phyloP scores from a whole-genome alignment of 2,888 invertebrate species.

The Trichogramma dendrolimi region DNA sequence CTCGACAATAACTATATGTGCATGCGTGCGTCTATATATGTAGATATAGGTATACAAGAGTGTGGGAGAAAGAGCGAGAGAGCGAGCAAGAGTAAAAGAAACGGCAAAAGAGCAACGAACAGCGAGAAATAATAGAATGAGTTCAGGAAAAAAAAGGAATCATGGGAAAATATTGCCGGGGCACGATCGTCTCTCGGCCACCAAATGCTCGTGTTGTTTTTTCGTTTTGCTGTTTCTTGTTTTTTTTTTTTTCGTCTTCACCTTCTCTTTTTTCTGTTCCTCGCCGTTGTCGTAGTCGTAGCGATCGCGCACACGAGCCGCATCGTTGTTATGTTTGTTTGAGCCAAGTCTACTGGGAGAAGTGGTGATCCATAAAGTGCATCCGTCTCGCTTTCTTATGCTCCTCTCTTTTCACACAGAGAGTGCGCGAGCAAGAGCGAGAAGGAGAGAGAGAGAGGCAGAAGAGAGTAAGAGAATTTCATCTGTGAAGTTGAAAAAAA shows the following conservation, averaged over 20 bases:
- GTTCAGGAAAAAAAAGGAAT: not conserved
- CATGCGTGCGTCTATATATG: not conserved
- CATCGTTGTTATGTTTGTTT: not conserved
- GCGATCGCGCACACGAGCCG: not conserved
- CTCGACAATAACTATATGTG: not conserved
- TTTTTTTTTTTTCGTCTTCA: not conserved
- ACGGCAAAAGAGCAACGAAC: not conserved
- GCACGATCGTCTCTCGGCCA: not conserved
- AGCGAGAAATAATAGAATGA: not conserved
- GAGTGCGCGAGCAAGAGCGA: not conserved
- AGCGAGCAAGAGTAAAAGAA: not conserved
- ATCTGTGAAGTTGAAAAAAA: no score
- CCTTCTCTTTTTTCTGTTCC: not conserved
- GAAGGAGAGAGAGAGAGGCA: constrained; percentile 9
- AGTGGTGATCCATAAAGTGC: constrained; percentile 19
- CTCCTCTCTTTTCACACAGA: not conserved
- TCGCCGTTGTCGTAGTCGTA: no score
- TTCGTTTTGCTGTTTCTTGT: no score
- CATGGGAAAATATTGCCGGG: constrained; percentile 14
- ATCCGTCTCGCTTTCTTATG: not conserved
- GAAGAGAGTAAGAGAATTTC: not conserved
- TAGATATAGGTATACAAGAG: constrained; percentile 11
- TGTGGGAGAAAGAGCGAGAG: not conserved
- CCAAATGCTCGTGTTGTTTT: not conserved
- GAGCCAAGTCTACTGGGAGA: not conserved